Percentiles rank a stretch among this genome's conserved stretches.
phyloP scores from a whole-genome alignment of 92 coral and sea anemone species.

The Parazoanthus darwini region DNA sequence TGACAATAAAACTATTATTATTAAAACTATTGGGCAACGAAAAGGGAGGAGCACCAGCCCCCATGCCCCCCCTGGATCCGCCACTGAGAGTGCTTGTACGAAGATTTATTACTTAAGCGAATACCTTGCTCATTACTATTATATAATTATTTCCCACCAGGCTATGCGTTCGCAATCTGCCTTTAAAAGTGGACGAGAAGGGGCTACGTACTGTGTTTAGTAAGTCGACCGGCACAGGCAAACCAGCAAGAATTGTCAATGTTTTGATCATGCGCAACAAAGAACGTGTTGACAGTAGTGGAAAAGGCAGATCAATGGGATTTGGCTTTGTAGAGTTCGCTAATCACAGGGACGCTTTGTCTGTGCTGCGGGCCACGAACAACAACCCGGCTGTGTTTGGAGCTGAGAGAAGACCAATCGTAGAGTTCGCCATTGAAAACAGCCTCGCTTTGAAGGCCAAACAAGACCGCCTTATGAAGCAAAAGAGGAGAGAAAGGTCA shows the following conservation, averaged over 20 bases:
- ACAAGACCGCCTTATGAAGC: constrained; percentile 67
- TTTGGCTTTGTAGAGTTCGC: constrained; percentile 88
- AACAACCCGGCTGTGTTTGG: constrained; percentile 90
- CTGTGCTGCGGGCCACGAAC: constrained; percentile 81
- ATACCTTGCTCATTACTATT: too few relatives aligned
- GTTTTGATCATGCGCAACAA: constrained; percentile 84
- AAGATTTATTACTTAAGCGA: too few relatives aligned
- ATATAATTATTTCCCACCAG: constrained; percentile 42
- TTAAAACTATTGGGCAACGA: too few relatives aligned
- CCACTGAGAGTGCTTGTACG: too few relatives aligned
- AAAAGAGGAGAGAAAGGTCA: constrained; percentile 34
- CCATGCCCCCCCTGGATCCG: too few relatives aligned
- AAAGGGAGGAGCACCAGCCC: too few relatives aligned
- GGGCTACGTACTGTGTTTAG: constrained; percentile 70
- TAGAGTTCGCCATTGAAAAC: constrained; percentile 92
- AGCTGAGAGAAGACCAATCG: constrained; percentile 92
- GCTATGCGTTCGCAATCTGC: constrained; percentile 90
- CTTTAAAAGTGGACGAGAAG: constrained; percentile 71
- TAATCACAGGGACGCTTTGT: constrained; percentile 84
- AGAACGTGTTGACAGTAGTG: constrained; percentile 83
- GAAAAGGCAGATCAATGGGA: constrained; percentile 85
- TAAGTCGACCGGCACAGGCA: constrained; percentile 46
- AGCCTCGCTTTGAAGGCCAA: constrained; percentile 82
- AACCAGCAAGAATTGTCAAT: constrained; percentile 56
- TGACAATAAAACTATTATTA: too few relatives aligned